phyloP scores from a whole-genome alignment of 2,888 invertebrate species.

The Spisula subtruncata region DNA sequence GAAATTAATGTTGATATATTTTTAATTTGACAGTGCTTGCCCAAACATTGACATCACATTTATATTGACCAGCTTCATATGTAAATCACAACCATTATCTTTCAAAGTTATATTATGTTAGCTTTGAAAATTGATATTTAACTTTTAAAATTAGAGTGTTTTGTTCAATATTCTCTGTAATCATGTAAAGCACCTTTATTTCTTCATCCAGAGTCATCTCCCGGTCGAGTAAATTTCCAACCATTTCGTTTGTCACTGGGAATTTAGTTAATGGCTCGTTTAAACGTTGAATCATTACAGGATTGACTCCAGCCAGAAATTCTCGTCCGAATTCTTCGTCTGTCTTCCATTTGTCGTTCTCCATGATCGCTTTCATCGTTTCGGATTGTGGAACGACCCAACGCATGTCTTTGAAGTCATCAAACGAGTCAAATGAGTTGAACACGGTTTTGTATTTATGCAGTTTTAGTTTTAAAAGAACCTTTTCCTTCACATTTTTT shows the following conservation, averaged over 20 bases:
- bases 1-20: too few species aligned
- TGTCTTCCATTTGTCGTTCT: conserved; percentile 61
- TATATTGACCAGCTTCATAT: too few species aligned
- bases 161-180: too few species aligned
- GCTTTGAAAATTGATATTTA: too few species aligned
- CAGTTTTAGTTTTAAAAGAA: conserved; percentile 63
- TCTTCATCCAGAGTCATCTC: conserved; percentile 60
- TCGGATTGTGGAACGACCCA: conserved; percentile 54
- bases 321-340: conserved; percentile 70
- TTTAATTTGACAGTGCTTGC: too few species aligned
- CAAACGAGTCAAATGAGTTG: conserved; percentile 65
- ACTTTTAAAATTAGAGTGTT: too few species aligned
- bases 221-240: conserved; percentile 58
- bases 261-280: conserved; percentile 45
- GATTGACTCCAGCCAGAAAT: conserved; percentile 62
- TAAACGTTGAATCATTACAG: conserved; percentile 51
- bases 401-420: conserved; percentile 62
- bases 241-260: conserved; percentile 66
- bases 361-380: conserved; percentile 47
- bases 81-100: too few species aligned
- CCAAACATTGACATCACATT: too few species aligned
- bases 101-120: too few species aligned
- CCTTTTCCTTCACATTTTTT: conserved; percentile 56
- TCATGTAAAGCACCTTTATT: conserved; percentile 58
- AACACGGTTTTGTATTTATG: conserved; percentile 58